These are phyloP conservation scores for Margaritifera margaritifera DNA, from an alignment of 2,888 invertebrate species.

Conservation along the genomic window DNA sequence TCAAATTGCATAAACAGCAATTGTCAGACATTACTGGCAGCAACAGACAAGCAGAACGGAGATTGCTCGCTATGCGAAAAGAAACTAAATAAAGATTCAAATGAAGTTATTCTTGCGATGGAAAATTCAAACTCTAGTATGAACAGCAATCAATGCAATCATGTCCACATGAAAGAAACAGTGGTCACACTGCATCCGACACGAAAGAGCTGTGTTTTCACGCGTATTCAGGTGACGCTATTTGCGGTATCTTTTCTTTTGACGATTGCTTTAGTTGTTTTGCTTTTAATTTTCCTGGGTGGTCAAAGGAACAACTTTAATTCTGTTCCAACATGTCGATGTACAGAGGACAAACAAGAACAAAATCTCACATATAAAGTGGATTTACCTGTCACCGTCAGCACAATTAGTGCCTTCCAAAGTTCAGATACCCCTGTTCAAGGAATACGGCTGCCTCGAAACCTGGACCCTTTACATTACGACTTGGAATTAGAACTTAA, in stretches of 20 bases:
- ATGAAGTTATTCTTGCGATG: conserved; percentile 16
- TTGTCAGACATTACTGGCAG: no score
- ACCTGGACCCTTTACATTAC: conserved; percentile 53
- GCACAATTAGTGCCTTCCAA: conserved; percentile 6
- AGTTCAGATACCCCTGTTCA: conserved; percentile 16
- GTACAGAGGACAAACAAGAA: not conserved
- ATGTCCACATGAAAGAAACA: conserved; percentile 30
- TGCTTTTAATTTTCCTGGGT: conserved; percentile 39
- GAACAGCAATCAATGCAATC: conserved; percentile 8
- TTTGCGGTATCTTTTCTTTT: conserved; percentile 38
- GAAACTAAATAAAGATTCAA: no score
- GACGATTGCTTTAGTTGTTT: conserved; percentile 38
- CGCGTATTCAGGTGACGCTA: conserved; percentile 39
- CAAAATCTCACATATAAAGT: not conserved
- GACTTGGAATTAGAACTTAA: conserved; percentile 50
- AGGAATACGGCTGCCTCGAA: conserved; percentile 50
- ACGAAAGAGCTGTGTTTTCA: conserved; percentile 43
- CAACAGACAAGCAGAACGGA: no score
- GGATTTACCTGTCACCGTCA: not conserved
- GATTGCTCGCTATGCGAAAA: no score
- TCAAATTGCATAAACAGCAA: no score
- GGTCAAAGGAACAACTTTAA: conserved; percentile 1
- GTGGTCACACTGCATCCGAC: conserved; percentile 37
- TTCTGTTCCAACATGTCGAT: conserved; percentile 4
- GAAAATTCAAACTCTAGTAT: conserved; percentile 27